phyloP scores from a whole-genome alignment of 2,113 vertebrate species.

The Catagonus wagneri region DNA sequence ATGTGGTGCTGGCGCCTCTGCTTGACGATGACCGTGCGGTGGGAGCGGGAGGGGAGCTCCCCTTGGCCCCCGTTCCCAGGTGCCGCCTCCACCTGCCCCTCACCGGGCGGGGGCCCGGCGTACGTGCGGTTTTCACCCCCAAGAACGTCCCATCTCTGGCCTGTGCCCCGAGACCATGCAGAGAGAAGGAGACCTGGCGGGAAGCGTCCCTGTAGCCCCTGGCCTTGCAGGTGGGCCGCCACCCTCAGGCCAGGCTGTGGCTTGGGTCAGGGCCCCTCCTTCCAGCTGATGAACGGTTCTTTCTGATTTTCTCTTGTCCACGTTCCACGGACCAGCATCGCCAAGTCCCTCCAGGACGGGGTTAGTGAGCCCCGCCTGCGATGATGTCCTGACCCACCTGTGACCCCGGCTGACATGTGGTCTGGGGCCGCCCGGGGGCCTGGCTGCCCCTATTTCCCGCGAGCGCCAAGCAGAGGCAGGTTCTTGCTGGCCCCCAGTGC shows the following conservation, averaged over 20 bases:
- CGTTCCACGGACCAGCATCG: fast-evolving
- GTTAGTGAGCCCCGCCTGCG: fast-evolving
- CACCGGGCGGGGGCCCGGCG: fast-evolving
- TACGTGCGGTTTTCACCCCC: too few species aligned
- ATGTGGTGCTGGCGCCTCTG: fast-evolving
- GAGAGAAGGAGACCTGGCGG: too few species aligned
- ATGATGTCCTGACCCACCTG: fast-evolving
- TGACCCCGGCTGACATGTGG: fast-evolving
- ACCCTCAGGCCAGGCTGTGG: fast-evolving
- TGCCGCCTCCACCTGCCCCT: not conserved
- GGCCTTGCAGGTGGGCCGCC: fast-evolving
- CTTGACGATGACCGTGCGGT: fast-evolving
- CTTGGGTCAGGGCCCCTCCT: too few species aligned
- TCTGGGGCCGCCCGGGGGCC: fast-evolving
- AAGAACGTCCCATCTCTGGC: not conserved
- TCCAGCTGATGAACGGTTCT: fast-evolving
- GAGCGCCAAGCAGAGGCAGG: not conserved
- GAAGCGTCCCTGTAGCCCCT: not conserved
- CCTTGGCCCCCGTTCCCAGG: too few species aligned
- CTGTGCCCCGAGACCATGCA: not conserved
- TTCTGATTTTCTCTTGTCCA: too few species aligned
- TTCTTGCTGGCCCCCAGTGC: not conserved
- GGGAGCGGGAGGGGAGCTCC: too few species aligned
- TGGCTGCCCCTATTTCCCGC: fast-evolving
- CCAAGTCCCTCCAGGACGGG: fast-evolving